Evolutionary conservation across 1,140 invertebrate species (phyloP).

Genomic region (Stegodyphus mimosarum): DNA sequence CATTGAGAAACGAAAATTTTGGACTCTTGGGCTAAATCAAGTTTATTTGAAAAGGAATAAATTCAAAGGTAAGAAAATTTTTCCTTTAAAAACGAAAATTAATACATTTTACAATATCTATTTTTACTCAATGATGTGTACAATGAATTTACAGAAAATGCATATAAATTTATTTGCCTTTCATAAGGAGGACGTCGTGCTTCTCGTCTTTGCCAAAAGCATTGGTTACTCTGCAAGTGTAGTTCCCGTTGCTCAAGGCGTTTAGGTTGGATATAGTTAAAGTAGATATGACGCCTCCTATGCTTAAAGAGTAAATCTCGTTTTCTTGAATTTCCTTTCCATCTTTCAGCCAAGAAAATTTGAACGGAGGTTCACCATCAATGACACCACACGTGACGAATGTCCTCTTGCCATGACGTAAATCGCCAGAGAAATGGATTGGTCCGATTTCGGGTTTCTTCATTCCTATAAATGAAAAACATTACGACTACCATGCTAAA

Average conservation of each 20-base stretch:
- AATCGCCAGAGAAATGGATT: constrained; percentile 67
- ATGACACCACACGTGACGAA: constrained; percentile 69
- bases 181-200: neutral
- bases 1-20: no score
- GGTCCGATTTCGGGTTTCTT: constrained; percentile 29
- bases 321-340: neutral
- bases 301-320: no score
- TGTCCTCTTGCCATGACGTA: constrained; percentile 76
- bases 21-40: no score
- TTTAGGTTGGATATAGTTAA: constrained; percentile 35
- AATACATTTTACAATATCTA: no score
- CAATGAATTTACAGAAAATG: no score
- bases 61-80: no score
- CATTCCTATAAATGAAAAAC: neutral
- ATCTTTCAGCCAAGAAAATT: neutral
- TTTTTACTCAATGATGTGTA: no score
- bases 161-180: constrained; percentile 8
- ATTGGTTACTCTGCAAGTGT: constrained; percentile 60
- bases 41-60: no score
- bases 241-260: constrained; percentile 60
- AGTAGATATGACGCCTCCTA: constrained; percentile 65
- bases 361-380: constrained; percentile 13
- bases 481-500: neutral
- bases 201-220: constrained; percentile 35
- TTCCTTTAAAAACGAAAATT: no score